phyloP scores from a whole-genome alignment of 2,113 vertebrate genomes.

The Pithys albifrons region DNA sequence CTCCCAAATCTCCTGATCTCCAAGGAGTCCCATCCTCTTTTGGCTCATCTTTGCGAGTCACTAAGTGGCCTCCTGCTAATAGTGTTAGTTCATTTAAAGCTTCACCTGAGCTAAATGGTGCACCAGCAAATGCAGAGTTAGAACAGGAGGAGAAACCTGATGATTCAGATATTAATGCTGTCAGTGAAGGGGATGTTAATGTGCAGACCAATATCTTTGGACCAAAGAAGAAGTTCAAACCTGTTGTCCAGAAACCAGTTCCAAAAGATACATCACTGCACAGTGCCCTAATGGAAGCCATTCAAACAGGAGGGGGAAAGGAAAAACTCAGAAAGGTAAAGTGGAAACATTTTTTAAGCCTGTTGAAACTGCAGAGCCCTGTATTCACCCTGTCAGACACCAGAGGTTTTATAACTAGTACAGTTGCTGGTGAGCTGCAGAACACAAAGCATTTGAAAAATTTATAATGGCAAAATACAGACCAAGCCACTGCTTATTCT shows the following conservation, averaged over 20 bases:
- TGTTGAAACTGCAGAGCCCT: not conserved
- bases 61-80: not conserved
- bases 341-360: not conserved
- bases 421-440: not conserved
- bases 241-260: slow-evolving; percentile 80
- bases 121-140: not conserved
- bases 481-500: not conserved
- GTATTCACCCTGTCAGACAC: not conserved
- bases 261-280: slow-evolving; percentile 87
- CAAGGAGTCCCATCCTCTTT: not conserved
- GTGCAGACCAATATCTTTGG: slow-evolving; percentile 80
- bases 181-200: not conserved
- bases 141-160: slow-evolving; percentile 37
- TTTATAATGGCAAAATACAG: not conserved
- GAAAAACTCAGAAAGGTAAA: slow-evolving; percentile 90
- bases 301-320: slow-evolving; percentile 84
- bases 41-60: not conserved
- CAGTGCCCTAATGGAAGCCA: slow-evolving; percentile 90
- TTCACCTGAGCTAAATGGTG: not conserved
- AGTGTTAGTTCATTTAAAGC: not conserved
- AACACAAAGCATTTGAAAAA: not conserved
- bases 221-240: slow-evolving; percentile 88
- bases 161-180: not conserved
- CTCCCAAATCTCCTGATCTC: not conserved
- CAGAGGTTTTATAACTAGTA: not conserved